Evolutionary conservation across 2,888 invertebrate species (phyloP).

Genomic region (Stomorhina lunata): DNA sequence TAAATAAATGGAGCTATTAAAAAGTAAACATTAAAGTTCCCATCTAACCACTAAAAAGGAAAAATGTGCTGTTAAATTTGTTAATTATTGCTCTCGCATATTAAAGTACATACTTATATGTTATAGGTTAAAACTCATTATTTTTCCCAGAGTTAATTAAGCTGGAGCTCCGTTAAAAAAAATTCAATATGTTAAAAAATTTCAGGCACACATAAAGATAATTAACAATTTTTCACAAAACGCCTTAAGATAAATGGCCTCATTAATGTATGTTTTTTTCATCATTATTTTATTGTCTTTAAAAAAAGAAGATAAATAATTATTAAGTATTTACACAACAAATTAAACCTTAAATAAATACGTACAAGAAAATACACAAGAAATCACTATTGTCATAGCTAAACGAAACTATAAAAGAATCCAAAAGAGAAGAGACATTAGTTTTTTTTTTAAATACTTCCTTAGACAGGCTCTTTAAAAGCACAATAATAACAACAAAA

Average conservation of each 20-base stretch:
- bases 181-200: background rate
- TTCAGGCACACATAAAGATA: constrained; percentile 25
- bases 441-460: constrained; percentile 32
- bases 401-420: background rate
- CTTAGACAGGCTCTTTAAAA: constrained; percentile 8
- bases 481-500: background rate
- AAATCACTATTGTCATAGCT: background rate
- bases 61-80: background rate
- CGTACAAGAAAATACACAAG: background rate
- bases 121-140: constrained; percentile 20
- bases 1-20: too few relatives aligned
- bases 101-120: background rate
- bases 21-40: too few relatives aligned
- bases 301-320: background rate
- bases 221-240: constrained; percentile 53
- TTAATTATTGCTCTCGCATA: background rate
- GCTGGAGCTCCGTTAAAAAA: background rate
- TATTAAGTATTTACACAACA: background rate
- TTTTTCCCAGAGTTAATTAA: constrained; percentile 29
- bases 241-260: constrained; percentile 10
- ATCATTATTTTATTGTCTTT: background rate
- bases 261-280: too few relatives aligned
- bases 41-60: background rate
- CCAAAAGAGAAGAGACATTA: background rate
- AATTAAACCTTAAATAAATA: background rate